These are phyloP conservation scores for Agriopis aurantiaria DNA, from an alignment of 2,888 invertebrate genomes.

Conservation along the genomic window DNA sequence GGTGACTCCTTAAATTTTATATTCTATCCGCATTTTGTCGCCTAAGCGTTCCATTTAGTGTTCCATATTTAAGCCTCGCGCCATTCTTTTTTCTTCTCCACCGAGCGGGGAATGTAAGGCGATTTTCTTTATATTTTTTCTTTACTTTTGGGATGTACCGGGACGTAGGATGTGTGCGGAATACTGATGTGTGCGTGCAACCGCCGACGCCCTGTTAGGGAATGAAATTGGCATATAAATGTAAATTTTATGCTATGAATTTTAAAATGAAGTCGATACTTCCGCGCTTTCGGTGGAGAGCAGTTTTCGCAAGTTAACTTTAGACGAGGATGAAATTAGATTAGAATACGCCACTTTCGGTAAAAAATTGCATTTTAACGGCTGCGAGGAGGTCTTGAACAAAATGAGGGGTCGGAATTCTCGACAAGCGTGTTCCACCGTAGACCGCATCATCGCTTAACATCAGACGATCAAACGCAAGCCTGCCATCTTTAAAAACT, in stretches of 20 bases:
- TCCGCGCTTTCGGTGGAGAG: constrained; percentile 73
- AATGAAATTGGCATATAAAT: constrained; percentile 87
- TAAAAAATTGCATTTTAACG: constrained; percentile 75
- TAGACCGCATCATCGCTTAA: no score
- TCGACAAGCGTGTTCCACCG: neutral
- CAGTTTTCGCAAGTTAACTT: constrained; percentile 74
- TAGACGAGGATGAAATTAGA: constrained; percentile 80
- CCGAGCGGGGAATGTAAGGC: constrained; percentile 76
- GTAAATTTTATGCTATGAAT: constrained; percentile 87
- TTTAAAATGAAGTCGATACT: constrained; percentile 86
- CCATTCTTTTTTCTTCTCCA: constrained; percentile 78
- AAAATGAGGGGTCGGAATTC: constrained; percentile 16
- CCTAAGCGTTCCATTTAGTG: constrained; percentile 87
- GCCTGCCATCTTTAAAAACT: no score
- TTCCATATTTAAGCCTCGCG: constrained; percentile 85
- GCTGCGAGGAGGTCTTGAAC: constrained; percentile 32
- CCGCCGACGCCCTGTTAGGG: constrained; percentile 82
- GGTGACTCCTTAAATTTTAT: constrained; percentile 81
- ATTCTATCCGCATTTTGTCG: constrained; percentile 87
- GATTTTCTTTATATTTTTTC: constrained; percentile 75
- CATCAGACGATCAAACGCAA: no score
- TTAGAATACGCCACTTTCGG: constrained; percentile 75
- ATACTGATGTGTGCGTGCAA: constrained; percentile 84
- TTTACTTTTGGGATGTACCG: constrained; percentile 72
- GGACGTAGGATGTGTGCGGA: constrained; percentile 74